These are phyloP conservation scores for Elegia similella DNA, from an alignment of 2,888 invertebrate species.

Conservation along the genomic window DNA sequence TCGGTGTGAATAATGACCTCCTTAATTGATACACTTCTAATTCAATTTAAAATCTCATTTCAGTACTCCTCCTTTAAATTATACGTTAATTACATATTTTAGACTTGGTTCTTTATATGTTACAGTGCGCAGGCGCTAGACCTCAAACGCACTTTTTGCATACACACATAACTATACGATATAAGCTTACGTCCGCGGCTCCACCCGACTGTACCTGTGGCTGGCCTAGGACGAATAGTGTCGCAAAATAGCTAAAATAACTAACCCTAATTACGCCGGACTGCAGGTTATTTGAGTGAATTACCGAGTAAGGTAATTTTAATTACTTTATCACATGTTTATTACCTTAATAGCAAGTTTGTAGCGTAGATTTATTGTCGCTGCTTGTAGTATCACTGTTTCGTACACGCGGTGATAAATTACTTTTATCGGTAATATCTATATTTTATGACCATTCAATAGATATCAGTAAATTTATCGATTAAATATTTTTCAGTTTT, in stretches of 20 bases:
- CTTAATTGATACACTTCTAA: slow-evolving; percentile 48
- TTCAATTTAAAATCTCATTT: slow-evolving; percentile 40
- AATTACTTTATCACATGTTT: slow-evolving; percentile 7
- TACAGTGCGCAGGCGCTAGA: no score
- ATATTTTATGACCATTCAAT: no score
- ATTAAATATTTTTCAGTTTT: no score
- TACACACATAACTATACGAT: no score
- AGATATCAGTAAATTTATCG: no score
- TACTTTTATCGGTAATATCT: neutral
- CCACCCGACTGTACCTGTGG: no score
- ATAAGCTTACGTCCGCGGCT: no score
- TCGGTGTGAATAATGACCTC: slow-evolving; percentile 33
- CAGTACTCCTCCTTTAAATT: slow-evolving; percentile 17
- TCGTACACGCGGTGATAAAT: neutral
- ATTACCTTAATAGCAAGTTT: slow-evolving; percentile 7
- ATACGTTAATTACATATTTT: slow-evolving; percentile 14
- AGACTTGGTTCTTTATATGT: neutral
- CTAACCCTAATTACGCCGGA: neutral
- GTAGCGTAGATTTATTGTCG: neutral
- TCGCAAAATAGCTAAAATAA: neutral
- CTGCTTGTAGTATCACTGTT: neutral
- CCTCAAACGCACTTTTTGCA: no score
- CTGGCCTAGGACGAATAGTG: neutral
- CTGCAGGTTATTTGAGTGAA: neutral
- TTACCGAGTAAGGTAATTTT: neutral